Percentiles rank a stretch among this genome's conserved stretches.
phyloP scores from a whole-genome alignment of 23 tunicate species.

The Phallusia fumigata region DNA sequence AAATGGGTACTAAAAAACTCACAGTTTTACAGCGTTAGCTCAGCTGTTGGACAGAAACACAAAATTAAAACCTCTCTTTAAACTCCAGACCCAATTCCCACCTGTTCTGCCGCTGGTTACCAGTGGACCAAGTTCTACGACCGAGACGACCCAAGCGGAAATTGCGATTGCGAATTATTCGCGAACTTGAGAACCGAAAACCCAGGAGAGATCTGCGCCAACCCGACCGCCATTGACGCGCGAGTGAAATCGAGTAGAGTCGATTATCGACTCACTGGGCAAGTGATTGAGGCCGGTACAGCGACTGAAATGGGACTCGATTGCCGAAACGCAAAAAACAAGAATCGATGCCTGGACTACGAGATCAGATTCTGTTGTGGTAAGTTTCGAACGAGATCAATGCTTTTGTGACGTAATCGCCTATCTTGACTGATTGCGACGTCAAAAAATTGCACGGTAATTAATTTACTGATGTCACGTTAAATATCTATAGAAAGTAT shows the following conservation, averaged over 20 bases:
- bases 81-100: not conserved
- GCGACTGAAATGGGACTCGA: not conserved
- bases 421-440: no score
- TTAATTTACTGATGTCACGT: no score
- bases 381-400: not conserved
- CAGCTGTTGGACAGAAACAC: no score
- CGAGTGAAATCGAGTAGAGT: not conserved
- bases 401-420: no score
- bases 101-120: not conserved
- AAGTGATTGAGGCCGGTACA: not conserved
- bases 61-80: no score
- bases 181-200: not conserved
- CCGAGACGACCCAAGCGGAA: constrained; percentile 21
- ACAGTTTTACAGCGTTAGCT: no score
- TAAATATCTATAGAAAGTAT: no score
- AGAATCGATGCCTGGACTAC: not conserved
- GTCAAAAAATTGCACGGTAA: no score
- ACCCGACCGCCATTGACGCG: not conserved
- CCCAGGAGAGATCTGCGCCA: not conserved
- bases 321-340: not conserved
- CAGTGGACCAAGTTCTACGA: not conserved
- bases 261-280: constrained; percentile 15
- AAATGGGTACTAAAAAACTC: no score
- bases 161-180: constrained; percentile 2
- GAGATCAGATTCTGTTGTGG: constrained; percentile 16